These are phyloP conservation scores for Drosophila demipolita DNA, from an alignment of 2,888 invertebrate genomes.

Conservation along the genomic window DNA sequence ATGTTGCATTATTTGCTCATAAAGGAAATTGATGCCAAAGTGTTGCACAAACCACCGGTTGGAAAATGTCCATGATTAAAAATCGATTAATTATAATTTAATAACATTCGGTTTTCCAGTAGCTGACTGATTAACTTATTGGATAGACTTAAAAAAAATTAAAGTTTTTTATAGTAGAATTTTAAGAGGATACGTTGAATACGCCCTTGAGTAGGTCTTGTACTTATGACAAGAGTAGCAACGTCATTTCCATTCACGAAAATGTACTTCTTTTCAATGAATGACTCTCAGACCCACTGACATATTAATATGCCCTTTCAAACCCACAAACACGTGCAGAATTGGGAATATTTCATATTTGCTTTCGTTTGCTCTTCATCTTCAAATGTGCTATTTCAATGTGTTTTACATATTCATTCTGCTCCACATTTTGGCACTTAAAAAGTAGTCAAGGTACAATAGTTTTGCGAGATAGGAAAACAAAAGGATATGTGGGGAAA, in stretches of 20 bases:
- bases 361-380: conserved; percentile 58
- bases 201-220: background rate
- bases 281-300: conserved; percentile 37
- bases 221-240: background rate
- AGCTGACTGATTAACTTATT: background rate
- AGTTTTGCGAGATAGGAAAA: conserved; percentile 56
- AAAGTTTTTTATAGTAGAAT: background rate
- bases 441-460: conserved; percentile 74
- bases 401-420: conserved; percentile 68
- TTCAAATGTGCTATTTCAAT: too few relatives aligned
- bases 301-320: conserved; percentile 46
- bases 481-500: conserved; percentile 38
- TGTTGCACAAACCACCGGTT: conserved; percentile 13
- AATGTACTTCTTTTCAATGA: conserved; percentile 24
- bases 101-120: conserved; percentile 35
- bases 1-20: conserved; percentile 59
- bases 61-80: conserved; percentile 53
- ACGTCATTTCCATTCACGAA: background rate
- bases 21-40: conserved; percentile 42
- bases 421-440: conserved; percentile 72
- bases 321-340: conserved; percentile 24
- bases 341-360: conserved; percentile 44
- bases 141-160: background rate
- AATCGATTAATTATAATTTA: conserved; percentile 67
- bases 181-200: background rate